Evolutionary conservation across 2,888 invertebrate genomes (phyloP), one percentile per base, ranked within the genome.

Genomic region (Parapristionchus giblindavisi): DNA sequence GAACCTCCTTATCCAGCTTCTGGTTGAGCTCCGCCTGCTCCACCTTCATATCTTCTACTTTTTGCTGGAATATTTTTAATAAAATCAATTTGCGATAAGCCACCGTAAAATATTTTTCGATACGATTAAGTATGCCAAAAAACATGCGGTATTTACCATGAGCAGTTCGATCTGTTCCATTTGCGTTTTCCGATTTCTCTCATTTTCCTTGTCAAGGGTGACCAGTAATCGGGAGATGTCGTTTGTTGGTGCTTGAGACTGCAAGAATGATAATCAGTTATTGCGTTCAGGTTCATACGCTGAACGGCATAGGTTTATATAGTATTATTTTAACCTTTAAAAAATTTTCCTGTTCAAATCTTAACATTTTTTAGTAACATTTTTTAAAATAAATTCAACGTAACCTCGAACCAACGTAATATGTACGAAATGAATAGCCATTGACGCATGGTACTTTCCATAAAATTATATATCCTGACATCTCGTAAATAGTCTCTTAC

Each of bases 171-270:
- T 71, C 58, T 71, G 71, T 40, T 71, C 56, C 29, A 71, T 24
- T 17, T 48, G 40, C n/a, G 36, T 54, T 40, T 17, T 71, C 32
- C 34, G 38, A 29, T 71, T 34, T 24, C 71, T 27, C 29, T 56
- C 29, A 29, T 71, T 58, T 24, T 71, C 71, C 52, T 71, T 71
- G n/a, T 71, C 71, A 56, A 71, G 40, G 11, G 71, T 52, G 11
- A 8, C 32, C 27, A 71, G 5, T 6, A 71, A 21, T 1, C 71
- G 38, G 5, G 4, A 11, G 43, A 71, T 71, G 32, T 71, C 71
- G 11, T 54, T 68, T 1, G 34, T 52, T 21, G 68, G 63, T 4
- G 63, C 43, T 5, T 40, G 29, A 32, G 43, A 43, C 63, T 65
- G 61, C 1, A 24, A 24, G 48, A 43, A 17, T 40, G 43, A 65